Evolutionary conservation across 2,888 invertebrate genomes (phyloP).

Genomic region (Nemurella pictetii): DNA sequence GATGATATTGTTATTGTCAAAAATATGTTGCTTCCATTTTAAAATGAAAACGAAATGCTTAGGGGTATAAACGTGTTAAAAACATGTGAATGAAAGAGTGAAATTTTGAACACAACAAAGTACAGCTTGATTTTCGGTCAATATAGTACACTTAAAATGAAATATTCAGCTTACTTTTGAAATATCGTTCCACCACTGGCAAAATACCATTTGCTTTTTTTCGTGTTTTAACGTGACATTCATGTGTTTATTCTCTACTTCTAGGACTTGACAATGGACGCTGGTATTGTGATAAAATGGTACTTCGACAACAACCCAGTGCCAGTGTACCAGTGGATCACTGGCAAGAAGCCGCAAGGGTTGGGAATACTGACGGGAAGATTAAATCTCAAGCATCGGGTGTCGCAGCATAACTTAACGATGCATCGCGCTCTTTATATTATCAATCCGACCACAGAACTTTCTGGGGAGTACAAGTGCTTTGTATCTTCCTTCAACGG

Average conservation of each 20-base stretch:
- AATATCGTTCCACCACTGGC: background rate
- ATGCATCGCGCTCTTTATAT: conserved; percentile 73
- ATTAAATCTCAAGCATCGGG: conserved; percentile 66
- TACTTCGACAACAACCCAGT: conserved; percentile 66
- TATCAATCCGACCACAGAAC: conserved; percentile 66
- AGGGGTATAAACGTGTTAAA: background rate
- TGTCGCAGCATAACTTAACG: conserved; percentile 67
- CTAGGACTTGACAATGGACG: conserved; percentile 56
- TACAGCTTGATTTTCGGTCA: background rate
- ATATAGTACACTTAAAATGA: background rate
- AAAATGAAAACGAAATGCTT: background rate
- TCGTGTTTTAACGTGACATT: too few relatives aligned
- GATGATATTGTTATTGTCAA: background rate
- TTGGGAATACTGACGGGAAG: conserved; percentile 60
- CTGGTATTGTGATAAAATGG: conserved; percentile 77
- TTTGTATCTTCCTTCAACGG: conserved; percentile 69
- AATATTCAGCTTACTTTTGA: background rate
- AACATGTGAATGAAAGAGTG: background rate
- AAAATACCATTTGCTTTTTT: too few relatives aligned
- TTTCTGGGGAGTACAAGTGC: conserved; percentile 75
- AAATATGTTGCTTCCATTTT: background rate
- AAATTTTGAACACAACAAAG: background rate
- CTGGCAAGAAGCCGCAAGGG: conserved; percentile 67
- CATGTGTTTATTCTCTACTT: background rate
- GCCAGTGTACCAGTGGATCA: conserved; percentile 80